These are phyloP conservation scores for Acanthosepion pharaonis DNA, from an alignment of 2,888 invertebrate species.

Conservation along the genomic window DNA sequence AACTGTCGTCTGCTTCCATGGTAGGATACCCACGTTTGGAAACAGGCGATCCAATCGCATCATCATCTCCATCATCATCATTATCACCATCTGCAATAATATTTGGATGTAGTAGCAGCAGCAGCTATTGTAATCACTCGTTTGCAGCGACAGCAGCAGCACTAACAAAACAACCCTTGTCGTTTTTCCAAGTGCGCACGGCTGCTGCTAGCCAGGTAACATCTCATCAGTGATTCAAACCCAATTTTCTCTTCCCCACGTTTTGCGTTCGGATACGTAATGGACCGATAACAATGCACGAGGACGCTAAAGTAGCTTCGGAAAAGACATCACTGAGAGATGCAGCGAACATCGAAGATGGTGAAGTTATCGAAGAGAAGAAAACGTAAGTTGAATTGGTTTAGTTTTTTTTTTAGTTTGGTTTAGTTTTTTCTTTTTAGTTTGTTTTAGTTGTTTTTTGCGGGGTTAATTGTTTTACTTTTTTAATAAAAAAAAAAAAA, in stretches of 20 bases:
- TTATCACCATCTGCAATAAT: neutral
- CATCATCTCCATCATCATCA: neutral
- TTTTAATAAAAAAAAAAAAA: neutral
- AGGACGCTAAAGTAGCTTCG: neutral
- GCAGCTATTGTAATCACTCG: neutral
- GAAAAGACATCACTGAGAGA: slow-evolving; percentile 39
- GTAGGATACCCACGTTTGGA: neutral
- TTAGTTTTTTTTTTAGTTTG: neutral
- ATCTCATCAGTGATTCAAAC: neutral
- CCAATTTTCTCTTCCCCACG: neutral
- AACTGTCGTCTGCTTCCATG: neutral
- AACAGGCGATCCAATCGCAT: neutral
- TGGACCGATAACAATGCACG: slow-evolving; percentile 33
- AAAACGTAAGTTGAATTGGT: neutral
- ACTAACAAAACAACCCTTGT: neutral
- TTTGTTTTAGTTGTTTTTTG: neutral
- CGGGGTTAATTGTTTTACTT: neutral
- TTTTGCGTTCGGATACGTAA: neutral
- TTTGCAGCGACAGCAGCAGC: neutral
- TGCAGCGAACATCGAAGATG: neutral
- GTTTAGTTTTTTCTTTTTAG: neutral
- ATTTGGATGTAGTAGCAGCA: neutral
- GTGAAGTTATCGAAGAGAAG: neutral
- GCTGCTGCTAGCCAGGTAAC: neutral
- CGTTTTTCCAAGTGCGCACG: neutral